These are phyloP conservation scores for Drosophila nikananu DNA, from an alignment of 1,140 invertebrate species.

Conservation along the genomic window DNA sequence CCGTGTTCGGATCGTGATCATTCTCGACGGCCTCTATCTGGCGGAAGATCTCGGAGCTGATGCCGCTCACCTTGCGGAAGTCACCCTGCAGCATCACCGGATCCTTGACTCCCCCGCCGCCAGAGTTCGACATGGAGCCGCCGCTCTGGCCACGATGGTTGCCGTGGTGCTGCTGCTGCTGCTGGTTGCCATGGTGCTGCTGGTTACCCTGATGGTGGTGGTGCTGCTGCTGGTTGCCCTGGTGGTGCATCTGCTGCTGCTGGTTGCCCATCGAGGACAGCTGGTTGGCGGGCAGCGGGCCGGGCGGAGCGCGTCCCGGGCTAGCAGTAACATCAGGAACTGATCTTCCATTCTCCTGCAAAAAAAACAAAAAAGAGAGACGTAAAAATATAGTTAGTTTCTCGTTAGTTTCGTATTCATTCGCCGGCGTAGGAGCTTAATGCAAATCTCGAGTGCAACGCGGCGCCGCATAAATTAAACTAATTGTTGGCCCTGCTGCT, in stretches of 20 bases:
- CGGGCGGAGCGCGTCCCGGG: constrained; percentile 92
- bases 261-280: constrained; percentile 75
- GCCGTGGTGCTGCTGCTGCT: constrained; percentile 85
- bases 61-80: constrained; percentile 95
- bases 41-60: constrained; percentile 97
- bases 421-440: constrained; percentile 32
- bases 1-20: constrained; percentile 96
- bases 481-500: constrained; percentile 51
- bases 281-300: constrained; percentile 87
- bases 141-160: constrained; percentile 71
- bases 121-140: constrained; percentile 48
- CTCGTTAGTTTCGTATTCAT: constrained; percentile 49
- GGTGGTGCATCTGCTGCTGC: constrained; percentile 85
- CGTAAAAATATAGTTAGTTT: neutral
- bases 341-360: constrained; percentile 93
- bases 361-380: constrained; percentile 70
- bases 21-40: constrained; percentile 98
- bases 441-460: constrained; percentile 65
- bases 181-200: constrained; percentile 62
- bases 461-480: constrained; percentile 66
- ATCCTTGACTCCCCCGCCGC: constrained; percentile 87
- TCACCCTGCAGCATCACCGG: constrained; percentile 97
- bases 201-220: constrained; percentile 63
- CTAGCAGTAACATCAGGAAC: constrained; percentile 95
- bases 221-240: constrained; percentile 68